Percentiles rank a stretch among this genome's conserved stretches.
Conservation (phyloP, 2,113 vertebrate species). For the Eulemur rufifrons region DNA sequence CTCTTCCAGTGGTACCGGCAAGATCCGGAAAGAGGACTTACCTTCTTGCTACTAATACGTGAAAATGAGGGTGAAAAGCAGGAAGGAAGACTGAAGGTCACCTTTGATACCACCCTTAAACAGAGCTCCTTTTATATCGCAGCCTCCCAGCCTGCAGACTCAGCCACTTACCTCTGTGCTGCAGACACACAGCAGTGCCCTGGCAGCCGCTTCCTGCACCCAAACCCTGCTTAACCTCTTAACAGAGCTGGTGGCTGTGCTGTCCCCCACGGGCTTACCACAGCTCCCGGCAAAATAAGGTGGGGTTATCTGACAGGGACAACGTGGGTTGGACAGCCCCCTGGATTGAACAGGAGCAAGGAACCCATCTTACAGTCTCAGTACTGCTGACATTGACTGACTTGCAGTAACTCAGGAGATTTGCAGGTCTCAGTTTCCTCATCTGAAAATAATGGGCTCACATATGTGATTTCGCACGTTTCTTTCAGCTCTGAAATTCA, state of each 20-base stretch:
- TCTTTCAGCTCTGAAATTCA: neutral
- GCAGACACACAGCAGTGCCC: neutral
- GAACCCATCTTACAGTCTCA: neutral
- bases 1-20: neutral
- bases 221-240: neutral
- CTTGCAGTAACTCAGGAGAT: neutral
- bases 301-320: neutral
- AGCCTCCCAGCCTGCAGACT: neutral
- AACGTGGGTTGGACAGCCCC: neutral
- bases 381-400: neutral
- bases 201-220: neutral
- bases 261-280: neutral
- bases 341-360: neutral
- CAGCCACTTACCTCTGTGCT: constrained; percentile 34
- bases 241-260: neutral
- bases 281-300: neutral
- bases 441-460: neutral
- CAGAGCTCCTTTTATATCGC: neutral
- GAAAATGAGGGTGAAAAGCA: neutral
- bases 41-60: neutral
- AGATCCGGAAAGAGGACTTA: neutral
- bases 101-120: neutral
- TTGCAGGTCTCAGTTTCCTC: neutral
- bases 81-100: neutral
- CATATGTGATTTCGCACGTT: neutral